phyloP scores from a whole-genome alignment of 2,113 vertebrate genomes.

The Oryzias woworae region DNA sequence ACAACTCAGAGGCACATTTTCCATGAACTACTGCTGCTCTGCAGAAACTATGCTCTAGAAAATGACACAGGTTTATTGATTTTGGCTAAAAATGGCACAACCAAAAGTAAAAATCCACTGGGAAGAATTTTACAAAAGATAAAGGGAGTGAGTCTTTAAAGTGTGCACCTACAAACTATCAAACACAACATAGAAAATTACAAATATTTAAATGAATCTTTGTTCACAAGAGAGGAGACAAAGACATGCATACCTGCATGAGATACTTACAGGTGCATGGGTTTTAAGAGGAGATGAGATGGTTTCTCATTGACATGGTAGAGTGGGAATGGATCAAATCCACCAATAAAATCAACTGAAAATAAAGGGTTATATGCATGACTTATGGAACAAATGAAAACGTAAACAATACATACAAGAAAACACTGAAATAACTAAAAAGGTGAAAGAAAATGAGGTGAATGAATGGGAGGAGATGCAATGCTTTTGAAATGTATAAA shows the following conservation, averaged over 20 bases:
- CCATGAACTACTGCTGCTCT: too few species aligned
- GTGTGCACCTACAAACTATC: too few species aligned
- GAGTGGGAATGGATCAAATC: slow-evolving; percentile 95
- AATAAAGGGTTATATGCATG: slow-evolving; percentile 67
- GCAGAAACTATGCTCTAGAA: too few species aligned
- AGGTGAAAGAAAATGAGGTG: background rate
- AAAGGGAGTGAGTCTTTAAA: too few species aligned
- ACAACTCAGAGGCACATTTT: too few species aligned
- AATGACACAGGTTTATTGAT: too few species aligned
- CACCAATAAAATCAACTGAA: slow-evolving; percentile 99
- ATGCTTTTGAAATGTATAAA: slow-evolving; percentile 1
- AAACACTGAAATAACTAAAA: slow-evolving; percentile 5
- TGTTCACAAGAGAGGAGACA: slow-evolving; percentile 1
- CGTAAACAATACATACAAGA: slow-evolving; percentile 22
- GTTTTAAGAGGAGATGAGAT: slow-evolving; percentile 90
- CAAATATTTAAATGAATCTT: too few species aligned
- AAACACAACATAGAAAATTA: too few species aligned
- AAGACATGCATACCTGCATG: slow-evolving; percentile 12
- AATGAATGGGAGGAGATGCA: slow-evolving; percentile 17
- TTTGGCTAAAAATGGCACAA: too few species aligned
- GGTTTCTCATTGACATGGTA: slow-evolving; percentile 95
- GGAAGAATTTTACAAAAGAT: too few species aligned
- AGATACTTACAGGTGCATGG: slow-evolving; percentile 88
- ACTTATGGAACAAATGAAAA: slow-evolving; percentile 60
- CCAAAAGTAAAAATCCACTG: too few species aligned